phyloP scores from a whole-genome alignment of 2,888 invertebrate genomes.

The Cephus sareptanus region DNA sequence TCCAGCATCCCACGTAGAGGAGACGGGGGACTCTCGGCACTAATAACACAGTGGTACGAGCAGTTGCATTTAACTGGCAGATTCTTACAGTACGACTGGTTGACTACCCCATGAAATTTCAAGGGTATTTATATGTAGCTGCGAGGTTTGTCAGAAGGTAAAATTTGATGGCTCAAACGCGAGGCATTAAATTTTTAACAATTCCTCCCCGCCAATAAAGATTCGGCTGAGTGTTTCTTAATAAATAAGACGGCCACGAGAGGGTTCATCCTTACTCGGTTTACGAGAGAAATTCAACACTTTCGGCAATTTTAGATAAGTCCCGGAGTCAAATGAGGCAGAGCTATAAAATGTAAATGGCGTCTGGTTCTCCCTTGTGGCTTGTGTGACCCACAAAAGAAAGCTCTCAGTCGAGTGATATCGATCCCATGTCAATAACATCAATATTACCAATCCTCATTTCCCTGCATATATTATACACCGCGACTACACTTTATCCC shows the following conservation, averaged over 20 bases:
- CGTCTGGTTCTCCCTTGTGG: not conserved
- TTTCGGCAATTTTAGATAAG: constrained; percentile 3
- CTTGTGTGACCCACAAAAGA: not conserved
- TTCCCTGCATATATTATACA: not conserved
- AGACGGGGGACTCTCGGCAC: not conserved
- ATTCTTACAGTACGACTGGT: not conserved
- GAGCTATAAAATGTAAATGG: constrained; percentile 3
- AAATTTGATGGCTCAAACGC: not conserved
- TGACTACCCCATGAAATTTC: not conserved
- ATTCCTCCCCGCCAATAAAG: not conserved
- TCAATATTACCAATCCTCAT: not conserved
- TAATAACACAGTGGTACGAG: not conserved
- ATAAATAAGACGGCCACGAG: not conserved
- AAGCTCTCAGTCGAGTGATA: not conserved
- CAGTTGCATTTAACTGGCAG: not conserved
- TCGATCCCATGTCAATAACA: not conserved
- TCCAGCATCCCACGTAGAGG: not conserved
- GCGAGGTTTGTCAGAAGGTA: not conserved
- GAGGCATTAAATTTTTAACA: not conserved
- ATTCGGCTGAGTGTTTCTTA: constrained; percentile 1
- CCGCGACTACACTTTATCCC: not conserved
- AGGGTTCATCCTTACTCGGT: not conserved
- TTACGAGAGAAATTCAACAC: constrained; percentile 4
- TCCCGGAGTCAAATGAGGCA: not conserved
- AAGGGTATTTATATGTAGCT: not conserved